Evolutionary conservation across 2,888 invertebrate species (phyloP), one percentile per base, ranked within the genome.

Genomic region (Eupithecia exiguata): DNA sequence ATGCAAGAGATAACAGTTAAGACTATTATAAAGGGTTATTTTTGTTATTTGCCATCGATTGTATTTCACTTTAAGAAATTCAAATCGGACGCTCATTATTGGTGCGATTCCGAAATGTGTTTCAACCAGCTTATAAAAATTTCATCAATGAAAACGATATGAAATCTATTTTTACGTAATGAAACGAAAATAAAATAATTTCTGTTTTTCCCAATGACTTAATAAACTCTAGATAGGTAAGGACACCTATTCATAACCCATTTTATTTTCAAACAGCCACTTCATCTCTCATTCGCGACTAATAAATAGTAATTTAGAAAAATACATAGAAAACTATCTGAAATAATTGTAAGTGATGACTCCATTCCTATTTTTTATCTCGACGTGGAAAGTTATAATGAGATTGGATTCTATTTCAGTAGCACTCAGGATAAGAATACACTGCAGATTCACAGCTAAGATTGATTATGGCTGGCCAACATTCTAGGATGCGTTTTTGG

Each of bases 311-410:
- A 79, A 79, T 79, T 85, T 86, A 84, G 84, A 84, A 78, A 83
- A 83, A 76, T 71, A 76, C 72, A 75, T 69, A 69, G 66, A 77
- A 75, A 69, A 72, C 71, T 73, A 75, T 77, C 71, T 69, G 40
- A 78, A 67, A 87, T 88, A 89, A 90, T 87, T 87, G 86, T 86
- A 89, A 88, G 88, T 84, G 87, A 93, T 92, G 91, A 92, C 86
- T 92, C 86, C 89, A 89, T 90, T 90, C 84, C 87, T 89, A 89
- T 92, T 93, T 93, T 93, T 91, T 89, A 91, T 91, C 86, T 84
- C 81, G 86, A 88, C 87, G 91, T 84, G 89, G 87, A 92, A 92
- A 92, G 88, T 91, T 91, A 91, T 93, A 94, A 93, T 92, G 91
- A 93, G 91, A 88, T 85, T 77, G 65, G 82, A 78, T 80, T 89